These are phyloP conservation scores for Poicephalus gulielmi DNA, from an alignment of 2,113 vertebrate species.

Conservation along the genomic window DNA sequence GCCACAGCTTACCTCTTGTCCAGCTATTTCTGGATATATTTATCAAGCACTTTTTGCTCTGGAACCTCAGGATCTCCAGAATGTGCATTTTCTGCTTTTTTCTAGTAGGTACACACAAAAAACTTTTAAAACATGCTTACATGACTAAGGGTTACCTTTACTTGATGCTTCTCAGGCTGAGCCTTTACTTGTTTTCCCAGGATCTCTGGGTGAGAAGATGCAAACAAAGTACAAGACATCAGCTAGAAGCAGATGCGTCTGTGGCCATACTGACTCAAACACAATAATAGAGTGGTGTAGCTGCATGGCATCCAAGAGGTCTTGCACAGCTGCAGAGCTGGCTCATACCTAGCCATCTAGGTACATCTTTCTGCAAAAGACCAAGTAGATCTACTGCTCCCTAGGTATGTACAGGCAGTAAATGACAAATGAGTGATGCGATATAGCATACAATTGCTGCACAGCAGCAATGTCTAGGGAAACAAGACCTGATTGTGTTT, in stretches of 20 bases:
- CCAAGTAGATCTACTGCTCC: not conserved
- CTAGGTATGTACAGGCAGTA: not conserved
- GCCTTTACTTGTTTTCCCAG: not conserved
- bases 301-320: not conserved
- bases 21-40: not conserved
- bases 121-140: not conserved
- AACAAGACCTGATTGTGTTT: constrained; percentile 27
- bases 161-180: not conserved
- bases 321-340: not conserved
- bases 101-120: not conserved
- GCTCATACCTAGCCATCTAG: not conserved
- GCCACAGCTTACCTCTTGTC: not conserved
- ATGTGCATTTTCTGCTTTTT: not conserved
- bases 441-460: not conserved
- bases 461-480: not conserved
- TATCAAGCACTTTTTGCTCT: not conserved
- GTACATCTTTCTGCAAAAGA: not conserved
- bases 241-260: not conserved
- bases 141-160: not conserved
- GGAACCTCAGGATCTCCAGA: not conserved
- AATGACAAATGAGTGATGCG: constrained; percentile 6
- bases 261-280: not conserved
- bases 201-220: not conserved
- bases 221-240: not conserved
- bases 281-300: not conserved